Base-by-base conservation (phyloP, 2,797 vertebrate genomes). In the Etheostoma nigrum region DNA sequence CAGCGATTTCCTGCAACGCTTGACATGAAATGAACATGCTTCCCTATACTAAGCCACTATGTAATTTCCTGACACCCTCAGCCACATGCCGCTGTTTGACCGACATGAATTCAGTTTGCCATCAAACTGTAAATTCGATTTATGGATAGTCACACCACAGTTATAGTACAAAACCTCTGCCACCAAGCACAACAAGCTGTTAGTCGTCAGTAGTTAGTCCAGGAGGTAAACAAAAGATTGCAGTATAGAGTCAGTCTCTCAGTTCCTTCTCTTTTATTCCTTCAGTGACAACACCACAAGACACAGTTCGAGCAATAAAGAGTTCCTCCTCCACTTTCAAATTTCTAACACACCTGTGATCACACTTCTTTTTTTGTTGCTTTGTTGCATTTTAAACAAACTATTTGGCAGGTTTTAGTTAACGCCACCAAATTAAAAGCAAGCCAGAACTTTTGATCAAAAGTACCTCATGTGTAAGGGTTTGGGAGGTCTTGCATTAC, bases 1-100 rank as follows among this genome's bases (percentile, higher is more conserved):
- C 42, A 45, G 40, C 40, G 45, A 76, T 59, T 89, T 87, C 83
- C 79, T 84, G 85, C 57, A 83, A 47, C n/a, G 5, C 44, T 48
- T 33, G 58, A 40, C 36, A 40, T 40, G 3, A 40, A 40, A 73
- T 25, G 2, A 74, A n/a, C 57, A 33, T 30, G 49, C 66, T 83
- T 88, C 82, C 76, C 59, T 68, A 23, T 63, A 59, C 36, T 55
- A 19, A 76, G 67, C n/a, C 10, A 25, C 44, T 33, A 64, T 42
- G 66, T 89, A 82, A 86, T 59, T 64, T 83, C 71, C 81, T 88
- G 71, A 19, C 1, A 0, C 45, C 30, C 11, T 59, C 1, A 30
- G 42, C 71, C 63, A 9, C 77, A 66, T 2, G 21, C 25, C 74
- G 27, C 65, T 65, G 69, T 85, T 75, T 82, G 57, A 81, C 70